These are phyloP conservation scores for Hylaeus volcanicus DNA, from an alignment of 1,140 invertebrate species.

Conservation along the genomic window DNA sequence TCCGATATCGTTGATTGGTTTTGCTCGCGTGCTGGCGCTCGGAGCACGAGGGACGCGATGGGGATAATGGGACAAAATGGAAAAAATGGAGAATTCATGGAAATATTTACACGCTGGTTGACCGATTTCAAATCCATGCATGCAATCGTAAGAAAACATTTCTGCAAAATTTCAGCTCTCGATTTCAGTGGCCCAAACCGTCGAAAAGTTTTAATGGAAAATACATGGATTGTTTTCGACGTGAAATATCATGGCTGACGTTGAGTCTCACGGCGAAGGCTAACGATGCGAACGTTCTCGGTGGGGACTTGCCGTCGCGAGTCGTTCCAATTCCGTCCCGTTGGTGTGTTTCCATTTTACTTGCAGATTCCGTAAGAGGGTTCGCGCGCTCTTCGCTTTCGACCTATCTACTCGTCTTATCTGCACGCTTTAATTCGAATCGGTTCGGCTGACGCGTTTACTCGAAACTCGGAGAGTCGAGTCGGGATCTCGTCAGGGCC, in stretches of 20 bases:
- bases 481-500: neutral
- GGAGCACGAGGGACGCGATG: neutral
- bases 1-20: constrained; percentile 38
- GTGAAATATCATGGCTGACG: neutral
- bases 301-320: constrained; percentile 6
- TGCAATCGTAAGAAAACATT: no score
- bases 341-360: constrained; percentile 14
- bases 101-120: no score
- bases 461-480: neutral
- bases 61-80: neutral
- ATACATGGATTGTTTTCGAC: no score
- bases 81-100: no score
- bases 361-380: constrained; percentile 5
- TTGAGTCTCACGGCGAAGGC: neutral
- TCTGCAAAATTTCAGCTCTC: no score
- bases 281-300: neutral
- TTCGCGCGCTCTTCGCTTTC: neutral
- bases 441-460: neutral
- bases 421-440: neutral
- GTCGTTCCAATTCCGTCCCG: neutral
- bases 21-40: neutral
- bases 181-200: no score
- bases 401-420: neutral
- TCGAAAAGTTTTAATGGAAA: no score
- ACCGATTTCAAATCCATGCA: no score